phyloP scores from a whole-genome alignment of 2,888 invertebrate genomes.

The Phalera bucephala region DNA sequence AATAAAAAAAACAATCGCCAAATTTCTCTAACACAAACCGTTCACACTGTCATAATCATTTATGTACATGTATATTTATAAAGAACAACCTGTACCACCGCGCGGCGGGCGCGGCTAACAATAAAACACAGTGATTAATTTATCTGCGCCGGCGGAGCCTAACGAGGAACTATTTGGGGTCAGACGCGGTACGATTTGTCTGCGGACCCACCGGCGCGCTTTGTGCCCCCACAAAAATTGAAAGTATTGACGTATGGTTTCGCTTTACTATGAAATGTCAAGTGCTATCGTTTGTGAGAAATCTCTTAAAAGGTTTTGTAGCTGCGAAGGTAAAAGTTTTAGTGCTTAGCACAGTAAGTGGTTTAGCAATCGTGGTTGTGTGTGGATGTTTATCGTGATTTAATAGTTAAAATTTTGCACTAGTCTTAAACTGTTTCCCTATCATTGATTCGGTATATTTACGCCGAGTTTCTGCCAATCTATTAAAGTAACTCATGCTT shows the following conservation, averaged over 20 bases:
- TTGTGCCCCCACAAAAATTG: conserved; percentile 34
- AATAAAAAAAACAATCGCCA: no score
- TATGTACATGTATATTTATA: background rate
- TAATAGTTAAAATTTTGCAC: no score
- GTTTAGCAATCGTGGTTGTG: no score
- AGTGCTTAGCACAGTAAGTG: background rate
- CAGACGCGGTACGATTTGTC: conserved; percentile 43
- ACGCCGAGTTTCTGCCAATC: no score
- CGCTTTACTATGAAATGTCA: conserved; percentile 9
- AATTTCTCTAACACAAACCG: no score
- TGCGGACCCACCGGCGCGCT: conserved; percentile 46
- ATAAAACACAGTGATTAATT: conserved; percentile 78
- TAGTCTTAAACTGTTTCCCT: no score
- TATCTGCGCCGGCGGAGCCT: conserved; percentile 57
- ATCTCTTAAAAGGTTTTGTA: conserved; percentile 1
- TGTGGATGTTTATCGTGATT: no score
- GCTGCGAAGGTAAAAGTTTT: background rate
- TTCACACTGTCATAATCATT: no score
- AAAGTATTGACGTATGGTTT: conserved; percentile 30
- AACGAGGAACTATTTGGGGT: conserved; percentile 74
- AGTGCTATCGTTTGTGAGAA: conserved; percentile 6
- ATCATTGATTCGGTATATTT: no score
- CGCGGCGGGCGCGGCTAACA: conserved; percentile 55
- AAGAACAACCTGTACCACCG: conserved; percentile 47
- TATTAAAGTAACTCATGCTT: no score